Evolutionary conservation across 2,888 invertebrate genomes (phyloP), one percentile per base, ranked within the genome.

Genomic region (Dryococelus australis): DNA sequence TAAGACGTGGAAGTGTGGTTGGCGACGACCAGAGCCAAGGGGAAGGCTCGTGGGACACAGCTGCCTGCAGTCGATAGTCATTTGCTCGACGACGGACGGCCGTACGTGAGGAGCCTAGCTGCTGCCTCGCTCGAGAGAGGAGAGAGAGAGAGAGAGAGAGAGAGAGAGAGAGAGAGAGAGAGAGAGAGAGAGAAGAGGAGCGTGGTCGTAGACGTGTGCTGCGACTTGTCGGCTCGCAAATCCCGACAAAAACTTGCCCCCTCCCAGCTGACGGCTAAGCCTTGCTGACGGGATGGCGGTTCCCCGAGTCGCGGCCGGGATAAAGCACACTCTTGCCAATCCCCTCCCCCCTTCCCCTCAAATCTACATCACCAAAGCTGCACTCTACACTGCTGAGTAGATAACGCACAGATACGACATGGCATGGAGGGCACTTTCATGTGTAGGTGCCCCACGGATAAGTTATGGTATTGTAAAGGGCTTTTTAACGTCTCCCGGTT

Each of bases 181-280:
- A 35, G 35, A 35, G 35, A 65, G 24, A 24, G n/a, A 20, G 65
- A n/a, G 65, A 20, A 24, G 65, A 20, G 65, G 20, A 20, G 13
- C 10, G 13, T 20, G 65, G 65, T n/a, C n/a, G 65, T 20, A 0
- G 6, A 65, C 65, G 65, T 65, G 65, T 65, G 65, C 6, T 65
- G 12, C 65, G 65, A 65, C 65, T 65, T 65, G 65, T 24, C 65
- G 65, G 65, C 65, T 65, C 65, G 65, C 65, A 65, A 65, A 65
- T 65, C 65, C 65, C 65, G 65, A 65, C 65, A 65, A 65, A 65
- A 10, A 16, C 16, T 20, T 16, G 20, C 65, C 65, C 20, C 65
- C n/a, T 20, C 10, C 65, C 65, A 6, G 65, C 65, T n/a, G 65
- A 65, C 65, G 16, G 24, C 65, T 65, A 65, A 65, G 65, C 65